Evolutionary conservation across 2,888 invertebrate genomes (phyloP).

Genomic region (Eilema sororculum): DNA sequence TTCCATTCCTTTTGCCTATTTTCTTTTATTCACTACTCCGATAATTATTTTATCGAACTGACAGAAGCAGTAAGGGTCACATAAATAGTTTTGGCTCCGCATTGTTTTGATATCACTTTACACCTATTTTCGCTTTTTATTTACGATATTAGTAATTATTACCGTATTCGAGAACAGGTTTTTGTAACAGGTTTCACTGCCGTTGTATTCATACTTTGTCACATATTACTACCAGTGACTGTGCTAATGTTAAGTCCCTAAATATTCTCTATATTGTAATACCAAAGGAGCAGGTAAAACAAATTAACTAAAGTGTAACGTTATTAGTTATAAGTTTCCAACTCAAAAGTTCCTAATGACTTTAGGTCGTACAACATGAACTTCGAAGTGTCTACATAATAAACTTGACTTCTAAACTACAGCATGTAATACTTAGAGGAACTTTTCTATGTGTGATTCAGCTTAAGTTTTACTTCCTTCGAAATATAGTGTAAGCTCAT

Average conservation of each 20-base stretch:
- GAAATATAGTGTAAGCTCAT: background rate
- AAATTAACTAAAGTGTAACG: background rate
- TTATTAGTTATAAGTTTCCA: background rate
- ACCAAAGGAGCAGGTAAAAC: background rate
- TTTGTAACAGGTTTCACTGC: background rate
- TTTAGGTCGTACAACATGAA: background rate
- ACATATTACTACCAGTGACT: too few relatives aligned
- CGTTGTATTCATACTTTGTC: too few relatives aligned
- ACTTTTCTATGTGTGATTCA: background rate
- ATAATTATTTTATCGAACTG: too few relatives aligned
- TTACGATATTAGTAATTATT: background rate
- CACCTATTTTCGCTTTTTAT: background rate
- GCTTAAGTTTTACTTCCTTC: background rate
- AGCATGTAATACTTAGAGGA: background rate
- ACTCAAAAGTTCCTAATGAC: slow-evolving; percentile 1
- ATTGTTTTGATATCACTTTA: background rate
- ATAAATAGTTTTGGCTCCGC: background rate
- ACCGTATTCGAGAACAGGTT: background rate
- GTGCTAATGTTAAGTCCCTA: background rate
- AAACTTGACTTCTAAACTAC: background rate
- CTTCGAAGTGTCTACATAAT: background rate
- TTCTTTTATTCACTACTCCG: too few relatives aligned
- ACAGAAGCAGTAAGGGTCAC: too few relatives aligned
- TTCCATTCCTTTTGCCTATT: too few relatives aligned
- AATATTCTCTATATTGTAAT: background rate